A percentile compares a stretch with the other conserved stretches of the same genome.
These are phyloP conservation scores for Trachythela sp. DNA, from an alignment of 64 coral and sea anemone genomes.

Conservation along the genomic window DNA sequence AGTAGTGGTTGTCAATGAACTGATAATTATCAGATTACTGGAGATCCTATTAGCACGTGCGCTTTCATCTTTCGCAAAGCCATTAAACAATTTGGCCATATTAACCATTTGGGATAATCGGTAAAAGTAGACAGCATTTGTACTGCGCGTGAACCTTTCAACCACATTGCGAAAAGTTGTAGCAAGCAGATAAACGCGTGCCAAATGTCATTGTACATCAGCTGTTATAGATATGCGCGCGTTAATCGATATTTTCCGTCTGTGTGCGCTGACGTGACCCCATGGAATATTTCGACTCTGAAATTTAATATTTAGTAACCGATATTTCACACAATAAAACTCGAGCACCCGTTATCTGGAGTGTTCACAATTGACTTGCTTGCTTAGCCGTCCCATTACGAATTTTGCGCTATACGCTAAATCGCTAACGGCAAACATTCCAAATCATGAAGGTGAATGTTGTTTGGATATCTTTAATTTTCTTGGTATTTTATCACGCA, in stretches of 20 bases:
- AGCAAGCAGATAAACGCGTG: not conserved
- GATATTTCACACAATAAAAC: not conserved
- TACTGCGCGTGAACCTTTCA: too few relatives aligned
- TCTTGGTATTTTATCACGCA: not conserved
- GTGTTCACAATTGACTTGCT: not conserved
- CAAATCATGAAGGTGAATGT: not conserved
- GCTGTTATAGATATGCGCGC: not conserved
- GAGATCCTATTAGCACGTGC: not conserved
- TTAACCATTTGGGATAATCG: too few relatives aligned
- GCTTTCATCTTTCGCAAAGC: not conserved
- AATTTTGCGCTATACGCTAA: not conserved
- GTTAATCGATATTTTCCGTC: not conserved
- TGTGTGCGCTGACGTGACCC: not conserved
- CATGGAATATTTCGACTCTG: not conserved
- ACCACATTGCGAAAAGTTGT: not conserved
- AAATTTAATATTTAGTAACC: not conserved
- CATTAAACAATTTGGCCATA: too few relatives aligned
- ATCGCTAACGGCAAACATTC: not conserved
- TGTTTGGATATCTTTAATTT: not conserved
- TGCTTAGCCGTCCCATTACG: not conserved
- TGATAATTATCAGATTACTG: not conserved
- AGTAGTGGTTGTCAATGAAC: not conserved
- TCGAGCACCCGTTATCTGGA: not conserved
- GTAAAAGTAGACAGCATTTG: too few relatives aligned
- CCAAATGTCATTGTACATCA: not conserved